Evolutionary conservation across 2,113 vertebrate species (phyloP).

Genomic region (Hippoglossus stenolepis): DNA sequence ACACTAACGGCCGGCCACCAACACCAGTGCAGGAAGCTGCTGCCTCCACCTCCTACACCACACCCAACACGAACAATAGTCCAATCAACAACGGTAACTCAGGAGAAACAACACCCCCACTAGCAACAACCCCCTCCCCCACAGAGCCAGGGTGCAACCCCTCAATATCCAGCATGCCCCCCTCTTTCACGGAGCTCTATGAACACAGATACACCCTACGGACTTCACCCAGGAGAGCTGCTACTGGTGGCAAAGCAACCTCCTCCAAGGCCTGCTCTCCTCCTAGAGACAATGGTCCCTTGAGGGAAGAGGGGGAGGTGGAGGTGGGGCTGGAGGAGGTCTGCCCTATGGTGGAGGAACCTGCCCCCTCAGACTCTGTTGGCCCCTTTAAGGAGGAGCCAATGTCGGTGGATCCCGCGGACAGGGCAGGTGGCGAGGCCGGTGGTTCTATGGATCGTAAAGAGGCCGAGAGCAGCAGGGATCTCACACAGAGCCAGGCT

Average conservation of each 20-base stretch:
- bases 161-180: slow-evolving; percentile 67
- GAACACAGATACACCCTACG: slow-evolving; percentile 97
- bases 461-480: slow-evolving; percentile 86
- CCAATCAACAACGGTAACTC: slow-evolving; percentile 83
- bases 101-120: slow-evolving; percentile 86
- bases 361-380: slow-evolving; percentile 71
- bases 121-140: slow-evolving; percentile 78
- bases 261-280: slow-evolving; percentile 88
- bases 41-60: slow-evolving; percentile 29
- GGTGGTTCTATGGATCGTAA: slow-evolving; percentile 76
- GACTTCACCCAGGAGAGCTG: slow-evolving; percentile 92
- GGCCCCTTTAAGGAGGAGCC: slow-evolving; percentile 72
- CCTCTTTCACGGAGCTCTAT: slow-evolving; percentile 90
- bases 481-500: slow-evolving; percentile 80
- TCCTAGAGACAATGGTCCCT: slow-evolving; percentile 89
- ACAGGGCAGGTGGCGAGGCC: slow-evolving; percentile 76
- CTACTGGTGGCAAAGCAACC: slow-evolving; percentile 84
- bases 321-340: slow-evolving; percentile 74
- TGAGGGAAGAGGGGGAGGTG: slow-evolving; percentile 85
- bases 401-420: slow-evolving; percentile 73
- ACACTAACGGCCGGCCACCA: slow-evolving; percentile 74
- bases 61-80: slow-evolving; percentile 62
- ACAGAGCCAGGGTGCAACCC: slow-evolving; percentile 78
- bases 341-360: slow-evolving; percentile 75
- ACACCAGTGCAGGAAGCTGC: slow-evolving; percentile 67